phyloP scores from a whole-genome alignment of 1,140 invertebrate genomes.

The Brachionus paranguensis region DNA sequence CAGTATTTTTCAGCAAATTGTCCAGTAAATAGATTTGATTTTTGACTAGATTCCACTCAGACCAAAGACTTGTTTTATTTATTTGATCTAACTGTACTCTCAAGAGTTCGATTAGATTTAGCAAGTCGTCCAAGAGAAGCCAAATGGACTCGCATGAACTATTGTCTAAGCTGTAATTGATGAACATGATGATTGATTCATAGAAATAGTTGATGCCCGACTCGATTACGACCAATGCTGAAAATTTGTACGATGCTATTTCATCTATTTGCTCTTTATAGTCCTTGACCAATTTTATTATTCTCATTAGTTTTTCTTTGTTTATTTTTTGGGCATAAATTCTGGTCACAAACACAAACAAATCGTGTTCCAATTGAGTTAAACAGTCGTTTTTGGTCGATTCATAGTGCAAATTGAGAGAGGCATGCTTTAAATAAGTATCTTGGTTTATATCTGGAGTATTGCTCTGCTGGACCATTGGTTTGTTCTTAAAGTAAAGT shows the following conservation, averaged over 20 bases:
- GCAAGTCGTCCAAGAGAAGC: not conserved
- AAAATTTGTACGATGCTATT: too few relatives aligned
- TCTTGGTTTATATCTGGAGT: too few relatives aligned
- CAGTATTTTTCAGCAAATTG: not conserved
- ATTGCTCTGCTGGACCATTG: too few relatives aligned
- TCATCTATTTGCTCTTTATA: not conserved
- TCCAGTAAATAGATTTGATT: not conserved
- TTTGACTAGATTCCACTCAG: not conserved
- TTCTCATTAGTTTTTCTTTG: not conserved
- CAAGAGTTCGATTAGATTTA: not conserved
- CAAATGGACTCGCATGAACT: not conserved
- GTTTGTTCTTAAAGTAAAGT: conserved; percentile 16
- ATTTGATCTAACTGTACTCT: not conserved
- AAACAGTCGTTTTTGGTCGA: not conserved
- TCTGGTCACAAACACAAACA: not conserved
- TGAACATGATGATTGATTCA: not conserved
- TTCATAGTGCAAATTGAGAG: too few relatives aligned
- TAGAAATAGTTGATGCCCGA: not conserved
- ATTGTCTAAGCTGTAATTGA: not conserved
- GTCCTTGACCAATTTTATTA: not conserved
- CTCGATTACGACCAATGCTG: not conserved
- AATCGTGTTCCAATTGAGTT: not conserved
- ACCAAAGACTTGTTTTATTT: not conserved
- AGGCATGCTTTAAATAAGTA: too few relatives aligned
- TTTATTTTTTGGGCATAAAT: not conserved